Conservation (phyloP, 2,797 vertebrate species). For the Mastacembelus armatus region DNA sequence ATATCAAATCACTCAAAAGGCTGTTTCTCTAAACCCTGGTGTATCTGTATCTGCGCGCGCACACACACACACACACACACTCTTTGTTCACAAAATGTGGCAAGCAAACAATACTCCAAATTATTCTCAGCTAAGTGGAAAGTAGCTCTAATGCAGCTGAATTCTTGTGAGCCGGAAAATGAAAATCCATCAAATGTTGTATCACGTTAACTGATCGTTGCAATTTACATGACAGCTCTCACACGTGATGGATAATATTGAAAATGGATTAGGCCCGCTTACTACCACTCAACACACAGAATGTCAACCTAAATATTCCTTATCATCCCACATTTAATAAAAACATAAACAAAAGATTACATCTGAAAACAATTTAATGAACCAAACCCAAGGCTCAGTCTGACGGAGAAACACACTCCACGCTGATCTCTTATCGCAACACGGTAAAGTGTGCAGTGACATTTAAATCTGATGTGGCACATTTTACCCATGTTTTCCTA, state of each 20-base stretch:
- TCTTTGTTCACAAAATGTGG: neutral
- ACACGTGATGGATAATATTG: neutral
- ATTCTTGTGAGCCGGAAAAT: slow-evolving; percentile 7
- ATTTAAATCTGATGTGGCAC: neutral
- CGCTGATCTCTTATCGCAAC: neutral
- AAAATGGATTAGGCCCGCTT: neutral
- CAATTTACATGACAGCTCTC: neutral
- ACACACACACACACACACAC: neutral
- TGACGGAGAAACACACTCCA: neutral
- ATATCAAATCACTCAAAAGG: slow-evolving; percentile 57
- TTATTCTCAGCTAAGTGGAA: slow-evolving; percentile 20
- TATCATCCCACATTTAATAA: neutral
- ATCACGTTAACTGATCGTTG: slow-evolving; percentile 16
- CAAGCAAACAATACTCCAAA: slow-evolving; percentile 23
- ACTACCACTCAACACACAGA: neutral
- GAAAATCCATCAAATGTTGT: too few relatives aligned
- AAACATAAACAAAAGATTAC: neutral
- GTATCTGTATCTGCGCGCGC: neutral
- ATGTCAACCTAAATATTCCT: slow-evolving; percentile 16
- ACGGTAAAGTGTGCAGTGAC: neutral
- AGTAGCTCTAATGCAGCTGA: neutral
- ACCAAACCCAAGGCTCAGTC: slow-evolving; percentile 2
- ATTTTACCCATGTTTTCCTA: too few relatives aligned
- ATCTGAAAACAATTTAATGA: neutral
- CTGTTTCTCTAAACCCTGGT: slow-evolving; percentile 34